A percentile compares a stretch with the other conserved stretches of the same genome.
phyloP scores from a whole-genome alignment of 1,140 invertebrate species.

The Neotoxoptera formosana region DNA sequence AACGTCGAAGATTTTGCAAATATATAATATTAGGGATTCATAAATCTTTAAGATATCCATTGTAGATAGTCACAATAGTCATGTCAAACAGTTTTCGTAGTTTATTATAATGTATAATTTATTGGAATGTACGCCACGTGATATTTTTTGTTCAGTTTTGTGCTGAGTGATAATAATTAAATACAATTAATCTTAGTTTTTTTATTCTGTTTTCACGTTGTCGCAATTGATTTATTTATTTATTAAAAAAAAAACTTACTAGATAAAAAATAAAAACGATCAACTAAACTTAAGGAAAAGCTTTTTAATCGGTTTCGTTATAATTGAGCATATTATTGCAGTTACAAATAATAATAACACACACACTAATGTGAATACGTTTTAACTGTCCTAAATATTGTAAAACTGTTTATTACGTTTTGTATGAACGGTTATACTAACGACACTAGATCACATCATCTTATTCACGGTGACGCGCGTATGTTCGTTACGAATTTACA shows the following conservation, averaged over 20 bases:
- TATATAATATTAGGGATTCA: neutral
- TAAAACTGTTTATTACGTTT: neutral
- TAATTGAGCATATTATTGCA: neutral
- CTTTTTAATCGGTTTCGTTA: neutral
- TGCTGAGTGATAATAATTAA: slow-evolving; percentile 3
- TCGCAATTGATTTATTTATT: neutral
- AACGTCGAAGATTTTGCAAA: neutral
- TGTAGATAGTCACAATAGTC: neutral
- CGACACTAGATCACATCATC: neutral
- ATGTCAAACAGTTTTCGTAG: neutral
- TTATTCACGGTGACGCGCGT: neutral
- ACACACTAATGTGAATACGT: neutral
- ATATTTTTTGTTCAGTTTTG: neutral
- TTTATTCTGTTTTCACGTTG: neutral
- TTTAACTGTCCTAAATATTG: neutral
- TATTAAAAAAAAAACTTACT: neutral
- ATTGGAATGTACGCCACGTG: neutral
- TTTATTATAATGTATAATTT: neutral
- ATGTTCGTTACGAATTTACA: no score
- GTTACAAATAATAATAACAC: neutral
- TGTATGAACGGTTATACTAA: neutral
- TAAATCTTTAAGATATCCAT: neutral
- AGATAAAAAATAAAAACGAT: neutral
- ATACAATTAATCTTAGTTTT: neutral
- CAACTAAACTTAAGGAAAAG: slow-evolving; percentile 9